Evolutionary conservation across 2,113 vertebrate species (phyloP).

Genomic region (Colinus virginianus): DNA sequence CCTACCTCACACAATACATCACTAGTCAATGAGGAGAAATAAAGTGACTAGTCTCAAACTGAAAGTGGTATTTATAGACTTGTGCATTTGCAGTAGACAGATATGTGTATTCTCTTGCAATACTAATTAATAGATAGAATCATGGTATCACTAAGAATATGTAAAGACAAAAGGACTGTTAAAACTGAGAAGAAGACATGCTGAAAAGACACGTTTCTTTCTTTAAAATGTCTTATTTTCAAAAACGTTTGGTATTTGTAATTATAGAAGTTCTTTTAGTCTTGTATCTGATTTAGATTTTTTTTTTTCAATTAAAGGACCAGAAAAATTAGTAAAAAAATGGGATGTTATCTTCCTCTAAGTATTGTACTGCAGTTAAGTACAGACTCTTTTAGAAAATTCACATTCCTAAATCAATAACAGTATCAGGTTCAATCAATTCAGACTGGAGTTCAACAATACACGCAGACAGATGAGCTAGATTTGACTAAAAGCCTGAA

Average conservation of each 20-base stretch:
- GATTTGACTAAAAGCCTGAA: neutral
- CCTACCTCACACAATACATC: neutral
- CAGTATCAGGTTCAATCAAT: neutral
- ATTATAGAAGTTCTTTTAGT: neutral
- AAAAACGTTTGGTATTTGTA: neutral
- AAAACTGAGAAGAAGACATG: neutral
- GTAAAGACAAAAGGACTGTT: neutral
- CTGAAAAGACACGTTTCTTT: neutral
- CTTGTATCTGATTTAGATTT: neutral
- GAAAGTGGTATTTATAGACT: neutral
- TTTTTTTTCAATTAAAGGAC: neutral
- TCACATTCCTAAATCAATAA: neutral
- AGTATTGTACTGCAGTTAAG: neutral
- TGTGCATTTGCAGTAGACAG: neutral
- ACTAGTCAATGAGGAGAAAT: neutral
- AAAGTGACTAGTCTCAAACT: neutral
- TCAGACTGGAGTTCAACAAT: neutral
- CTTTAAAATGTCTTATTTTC: neutral
- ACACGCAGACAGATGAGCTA: neutral
- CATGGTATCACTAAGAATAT: neutral
- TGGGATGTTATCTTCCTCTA: neutral
- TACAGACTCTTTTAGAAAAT: neutral
- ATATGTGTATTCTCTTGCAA: neutral
- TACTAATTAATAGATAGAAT: neutral
- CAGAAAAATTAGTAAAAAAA: neutral